Base-by-base conservation (phyloP, 2,797 vertebrate genomes). In the Argya squamiceps region DNA sequence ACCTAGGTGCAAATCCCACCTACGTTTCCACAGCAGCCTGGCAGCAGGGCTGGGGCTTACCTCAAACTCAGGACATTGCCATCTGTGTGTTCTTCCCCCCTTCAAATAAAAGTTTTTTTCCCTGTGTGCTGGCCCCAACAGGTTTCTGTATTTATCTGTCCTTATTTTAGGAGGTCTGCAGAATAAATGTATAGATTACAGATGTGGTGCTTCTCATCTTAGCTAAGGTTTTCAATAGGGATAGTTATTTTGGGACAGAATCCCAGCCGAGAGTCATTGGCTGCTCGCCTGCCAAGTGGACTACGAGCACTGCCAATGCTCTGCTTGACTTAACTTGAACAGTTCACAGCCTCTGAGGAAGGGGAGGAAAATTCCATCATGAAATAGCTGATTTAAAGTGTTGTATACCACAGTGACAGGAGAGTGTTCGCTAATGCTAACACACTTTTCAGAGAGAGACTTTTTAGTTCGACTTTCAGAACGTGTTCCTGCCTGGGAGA, bases 61-160 rank as follows among this genome's bases (percentile, higher is more conserved):
- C 46, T 75, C 29, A 65, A 71, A 50, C 24, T 26, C 52, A 20
- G 46, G 52, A 55, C 58, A 27, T 10, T 62, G 39, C 41, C 47
- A 49, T 73, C 60, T 77, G 55, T 15, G 65, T 67, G 37, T 49
- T 58, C 50, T 75, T 12, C 22, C 12, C 11, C 19, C 6, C 41
- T 84, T 71, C 75, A 82, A 79, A 59, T 39, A 36, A 44, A 91
- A 63, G 32, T 11, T 63, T 85, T 85, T 8, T 9, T 32, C 84
- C 87, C 91, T 52, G 16, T 12, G 20, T 64, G 34, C 70, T 84
- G 80, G 76, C 77, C 78, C 32, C 11, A 18, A 26, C 70, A 90
- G 47, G 94, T 92, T 94, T 95, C 93, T 96, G 68, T 96, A 96
- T 96, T 96, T 96, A 94, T 94, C 94, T 86, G 26, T 60, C 82